Base-by-base conservation (phyloP, 2,113 vertebrate species). In the Rissa tridactyla region DNA sequence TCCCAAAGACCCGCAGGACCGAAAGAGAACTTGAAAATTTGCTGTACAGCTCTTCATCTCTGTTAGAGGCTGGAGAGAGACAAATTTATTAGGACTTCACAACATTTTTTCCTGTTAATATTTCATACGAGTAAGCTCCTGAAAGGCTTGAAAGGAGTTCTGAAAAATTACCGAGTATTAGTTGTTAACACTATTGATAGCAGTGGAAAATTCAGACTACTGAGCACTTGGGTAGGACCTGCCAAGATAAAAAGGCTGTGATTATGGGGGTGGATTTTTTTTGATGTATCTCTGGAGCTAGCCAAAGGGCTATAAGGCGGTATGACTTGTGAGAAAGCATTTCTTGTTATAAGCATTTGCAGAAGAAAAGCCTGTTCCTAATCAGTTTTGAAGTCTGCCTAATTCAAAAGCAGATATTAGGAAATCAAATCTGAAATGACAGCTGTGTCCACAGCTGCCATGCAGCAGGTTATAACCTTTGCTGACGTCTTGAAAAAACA, bases 81-180 rank as follows among this genome's bases (percentile, higher is more conserved):
- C 61, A 95, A 86, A 92, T 86, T 54, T 93, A 72, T 93, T 91
- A 82, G 90, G 80, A 40, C 51, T 88, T 90, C 62, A 76, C 79
- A 82, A 85, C 58, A 13, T 27, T 93, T 89, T 89, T 95, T 85
- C 51, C 46, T 80, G 65, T 80, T 91, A 80, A 76, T 96, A 90
- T 94, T 94, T 93, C 92, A 80, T 93, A 68, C 13, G 23, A 88
- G 30, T 60, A 61, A 85, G 82, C 71, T 89, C 40, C 58, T 87
- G 92, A 85, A 94, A 94, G 52, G 81, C 77, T 85, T 89, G 88
- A 92, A 92, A 96, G 51, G 72, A 91, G 38, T 51, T 75, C 40
- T 86, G 86, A 90, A 78, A 95, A 91, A 94, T 95, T 87, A 90
- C 70, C 0, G 2, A 79, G 58, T 82, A 77, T 87, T 82, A 77